Conservation (phyloP, 1,140 invertebrate genomes). For the Heliconius congener region DNA sequence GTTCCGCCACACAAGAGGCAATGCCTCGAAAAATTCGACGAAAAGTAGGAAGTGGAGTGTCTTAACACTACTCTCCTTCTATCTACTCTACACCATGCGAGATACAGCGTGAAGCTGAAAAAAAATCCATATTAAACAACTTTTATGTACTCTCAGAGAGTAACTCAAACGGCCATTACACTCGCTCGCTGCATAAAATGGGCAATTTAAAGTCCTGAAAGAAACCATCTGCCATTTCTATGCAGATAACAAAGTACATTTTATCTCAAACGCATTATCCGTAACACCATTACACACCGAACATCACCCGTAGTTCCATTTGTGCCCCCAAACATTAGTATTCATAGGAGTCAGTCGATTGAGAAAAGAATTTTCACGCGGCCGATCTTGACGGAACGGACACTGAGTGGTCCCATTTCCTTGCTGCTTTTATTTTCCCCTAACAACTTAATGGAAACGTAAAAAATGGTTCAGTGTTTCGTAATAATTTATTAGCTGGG, state of each 20-base stretch:
- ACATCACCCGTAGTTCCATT: conserved; percentile 60
- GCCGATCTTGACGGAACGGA: conserved; percentile 65
- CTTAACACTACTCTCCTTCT: no score
- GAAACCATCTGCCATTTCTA: conserved; percentile 25
- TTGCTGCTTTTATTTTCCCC: conserved; percentile 62
- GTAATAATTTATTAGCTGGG: conserved; percentile 35
- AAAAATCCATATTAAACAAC: no score
- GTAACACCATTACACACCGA: conserved; percentile 39
- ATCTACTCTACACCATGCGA: no score
- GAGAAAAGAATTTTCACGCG: conserved; percentile 75
- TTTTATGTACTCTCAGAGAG: background rate
- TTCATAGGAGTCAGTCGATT: conserved; percentile 77
- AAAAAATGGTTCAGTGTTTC: conserved; percentile 55
- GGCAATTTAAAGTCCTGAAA: conserved; percentile 13
- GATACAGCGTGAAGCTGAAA: no score
- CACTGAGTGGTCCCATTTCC: conserved; percentile 72
- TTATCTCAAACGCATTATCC: conserved; percentile 32
- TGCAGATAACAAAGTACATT: conserved; percentile 23
- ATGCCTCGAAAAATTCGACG: no score
- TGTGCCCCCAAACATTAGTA: conserved; percentile 69
- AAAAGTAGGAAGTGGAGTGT: no score
- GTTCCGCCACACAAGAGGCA: no score
- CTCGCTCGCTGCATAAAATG: background rate
- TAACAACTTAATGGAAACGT: conserved; percentile 66
- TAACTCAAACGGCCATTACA: background rate